Evolutionary conservation across 2,113 vertebrate genomes (phyloP).

Genomic region (Romanogobio albipinnatus): DNA sequence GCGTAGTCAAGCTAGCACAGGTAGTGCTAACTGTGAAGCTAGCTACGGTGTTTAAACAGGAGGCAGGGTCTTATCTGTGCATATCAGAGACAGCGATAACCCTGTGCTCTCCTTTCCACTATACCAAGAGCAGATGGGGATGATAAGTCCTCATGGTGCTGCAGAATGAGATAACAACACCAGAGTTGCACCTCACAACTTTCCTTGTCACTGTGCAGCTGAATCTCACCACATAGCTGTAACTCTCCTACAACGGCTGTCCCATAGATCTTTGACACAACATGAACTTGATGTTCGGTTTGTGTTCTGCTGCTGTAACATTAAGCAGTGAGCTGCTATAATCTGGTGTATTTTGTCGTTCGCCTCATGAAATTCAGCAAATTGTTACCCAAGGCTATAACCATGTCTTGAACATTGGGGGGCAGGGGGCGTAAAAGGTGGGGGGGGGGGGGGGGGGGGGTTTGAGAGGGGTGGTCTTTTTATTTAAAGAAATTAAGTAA

Average conservation of each 20-base stretch:
- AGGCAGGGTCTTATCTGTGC: constrained; percentile 78
- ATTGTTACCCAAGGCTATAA: no score
- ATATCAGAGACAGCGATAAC: constrained; percentile 85
- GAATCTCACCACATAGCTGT: constrained; percentile 50
- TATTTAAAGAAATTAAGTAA: no score
- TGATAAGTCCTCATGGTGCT: constrained; percentile 71
- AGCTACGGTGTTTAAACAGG: constrained; percentile 75
- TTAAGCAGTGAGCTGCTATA: neutral
- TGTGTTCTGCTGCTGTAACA: neutral
- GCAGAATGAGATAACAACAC: constrained; percentile 72
- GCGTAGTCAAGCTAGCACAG: neutral
- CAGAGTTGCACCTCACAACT: constrained; percentile 48
- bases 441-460: no score
- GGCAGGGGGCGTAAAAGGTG: no score
- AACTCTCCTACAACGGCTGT: constrained; percentile 42
- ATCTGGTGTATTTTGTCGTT: neutral
- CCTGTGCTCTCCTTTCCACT: constrained; percentile 74
- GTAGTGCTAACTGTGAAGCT: constrained; percentile 63
- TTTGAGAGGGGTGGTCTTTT: no score
- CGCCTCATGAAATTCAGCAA: no score
- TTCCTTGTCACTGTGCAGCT: constrained; percentile 34
- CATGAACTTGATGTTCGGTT: neutral
- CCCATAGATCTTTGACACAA: neutral
- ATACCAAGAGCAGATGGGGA: constrained; percentile 75
- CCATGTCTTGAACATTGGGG: no score